phyloP scores from a whole-genome alignment of 2,113 vertebrate species.

The Varanus salvator region DNA sequence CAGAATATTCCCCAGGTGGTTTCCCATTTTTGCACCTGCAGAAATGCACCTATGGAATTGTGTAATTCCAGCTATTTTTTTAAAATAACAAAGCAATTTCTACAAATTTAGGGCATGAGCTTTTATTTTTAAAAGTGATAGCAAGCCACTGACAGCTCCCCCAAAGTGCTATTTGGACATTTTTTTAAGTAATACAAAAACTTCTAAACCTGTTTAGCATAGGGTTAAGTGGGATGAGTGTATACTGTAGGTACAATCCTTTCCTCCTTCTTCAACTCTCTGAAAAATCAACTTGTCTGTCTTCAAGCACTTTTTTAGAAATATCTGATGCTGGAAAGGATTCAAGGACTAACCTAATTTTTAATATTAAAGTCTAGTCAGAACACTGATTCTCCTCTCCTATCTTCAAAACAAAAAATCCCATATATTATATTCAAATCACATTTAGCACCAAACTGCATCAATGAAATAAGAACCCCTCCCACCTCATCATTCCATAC shows the following conservation, averaged over 20 bases:
- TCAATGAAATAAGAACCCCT: too few relatives aligned
- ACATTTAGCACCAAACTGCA: background rate
- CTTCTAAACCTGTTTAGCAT: background rate
- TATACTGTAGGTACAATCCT: background rate
- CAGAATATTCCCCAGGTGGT: too few relatives aligned
- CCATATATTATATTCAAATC: background rate
- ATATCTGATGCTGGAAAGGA: background rate
- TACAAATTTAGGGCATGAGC: too few relatives aligned
- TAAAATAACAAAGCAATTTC: too few relatives aligned
- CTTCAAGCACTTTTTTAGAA: background rate
- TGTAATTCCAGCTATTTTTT: too few relatives aligned
- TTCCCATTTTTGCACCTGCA: too few relatives aligned
- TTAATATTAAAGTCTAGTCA: too few relatives aligned
- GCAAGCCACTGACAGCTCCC: too few relatives aligned
- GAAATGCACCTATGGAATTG: too few relatives aligned
- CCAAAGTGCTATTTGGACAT: too few relatives aligned
- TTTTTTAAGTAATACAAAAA: too few relatives aligned
- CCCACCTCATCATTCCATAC: background rate
- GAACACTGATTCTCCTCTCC: background rate
- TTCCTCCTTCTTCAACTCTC: background rate
- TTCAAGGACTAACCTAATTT: background rate
- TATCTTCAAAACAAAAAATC: background rate
- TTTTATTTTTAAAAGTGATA: too few relatives aligned
- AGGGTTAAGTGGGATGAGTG: background rate
- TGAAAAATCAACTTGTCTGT: background rate